These are phyloP conservation scores for Tolypeutes matacus DNA, from an alignment of 2,797 vertebrate species.

Conservation along the genomic window DNA sequence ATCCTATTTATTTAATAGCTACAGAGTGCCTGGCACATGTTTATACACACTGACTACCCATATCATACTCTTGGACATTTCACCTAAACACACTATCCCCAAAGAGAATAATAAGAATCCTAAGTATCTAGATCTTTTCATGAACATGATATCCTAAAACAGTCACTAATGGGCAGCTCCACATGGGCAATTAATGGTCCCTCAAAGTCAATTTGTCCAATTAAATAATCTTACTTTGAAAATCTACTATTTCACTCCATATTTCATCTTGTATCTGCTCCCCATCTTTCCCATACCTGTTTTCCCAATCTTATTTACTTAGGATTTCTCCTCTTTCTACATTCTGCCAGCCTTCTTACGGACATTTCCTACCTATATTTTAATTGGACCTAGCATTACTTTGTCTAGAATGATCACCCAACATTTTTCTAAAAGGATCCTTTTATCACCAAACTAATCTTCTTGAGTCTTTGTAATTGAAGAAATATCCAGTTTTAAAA, in stretches of 20 bases:
- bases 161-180: not conserved
- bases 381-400: not conserved
- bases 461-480: not conserved
- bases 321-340: not conserved
- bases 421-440: not conserved
- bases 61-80: not conserved
- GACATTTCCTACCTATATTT: not conserved
- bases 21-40: not conserved
- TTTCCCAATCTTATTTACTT: not conserved
- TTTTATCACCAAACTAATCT: constrained; percentile 36
- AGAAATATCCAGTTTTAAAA: not conserved
- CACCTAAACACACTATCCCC: not conserved
- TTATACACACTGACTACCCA: not conserved
- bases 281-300: not conserved
- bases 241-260: not conserved
- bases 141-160: not conserved
- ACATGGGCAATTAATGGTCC: not conserved
- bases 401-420: not conserved
- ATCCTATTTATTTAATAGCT: not conserved
- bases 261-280: not conserved
- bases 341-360: not conserved
- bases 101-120: not conserved
- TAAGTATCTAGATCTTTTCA: not conserved
- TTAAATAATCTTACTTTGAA: not conserved
- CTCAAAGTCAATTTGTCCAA: not conserved